Percentiles rank a stretch among this genome's conserved stretches.
Conservation (phyloP, 2,797 vertebrate genomes). For the Agapornis canus region DNA sequence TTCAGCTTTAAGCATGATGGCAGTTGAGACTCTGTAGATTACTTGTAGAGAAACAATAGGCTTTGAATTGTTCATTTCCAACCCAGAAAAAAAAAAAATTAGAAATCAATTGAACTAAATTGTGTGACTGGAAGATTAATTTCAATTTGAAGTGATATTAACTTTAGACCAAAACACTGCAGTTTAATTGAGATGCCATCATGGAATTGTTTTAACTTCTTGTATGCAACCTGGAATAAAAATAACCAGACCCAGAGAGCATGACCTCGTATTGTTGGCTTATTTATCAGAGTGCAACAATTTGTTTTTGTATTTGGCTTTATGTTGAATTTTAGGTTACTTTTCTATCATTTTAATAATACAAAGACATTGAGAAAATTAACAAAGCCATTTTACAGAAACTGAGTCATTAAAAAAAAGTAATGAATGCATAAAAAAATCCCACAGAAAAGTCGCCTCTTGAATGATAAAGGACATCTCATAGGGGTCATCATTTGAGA, state of each 20-base stretch:
- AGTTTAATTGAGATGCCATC: background rate
- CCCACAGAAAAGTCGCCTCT: background rate
- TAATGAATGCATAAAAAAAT: background rate
- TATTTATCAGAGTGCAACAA: background rate
- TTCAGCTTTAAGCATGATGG: background rate
- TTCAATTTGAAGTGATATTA: background rate
- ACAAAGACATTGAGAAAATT: background rate
- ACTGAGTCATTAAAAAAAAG: background rate
- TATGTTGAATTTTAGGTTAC: background rate
- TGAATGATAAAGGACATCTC: background rate
- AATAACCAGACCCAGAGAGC: rapidly evolving
- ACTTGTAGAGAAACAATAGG: background rate
- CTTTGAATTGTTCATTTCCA: background rate
- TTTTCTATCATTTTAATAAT: background rate
- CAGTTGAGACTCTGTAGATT: background rate
- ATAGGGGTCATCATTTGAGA: background rate
- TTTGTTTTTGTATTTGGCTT: background rate
- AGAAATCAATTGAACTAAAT: background rate
- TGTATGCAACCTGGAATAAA: background rate
- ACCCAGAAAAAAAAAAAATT: background rate
- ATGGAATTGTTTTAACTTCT: background rate
- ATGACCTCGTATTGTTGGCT: background rate
- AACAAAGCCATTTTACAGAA: background rate
- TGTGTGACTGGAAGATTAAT: background rate
- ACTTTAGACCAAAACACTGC: background rate